These are phyloP conservation scores for Episyrphus balteatus DNA, from an alignment of 1,140 invertebrate genomes.

Conservation along the genomic window DNA sequence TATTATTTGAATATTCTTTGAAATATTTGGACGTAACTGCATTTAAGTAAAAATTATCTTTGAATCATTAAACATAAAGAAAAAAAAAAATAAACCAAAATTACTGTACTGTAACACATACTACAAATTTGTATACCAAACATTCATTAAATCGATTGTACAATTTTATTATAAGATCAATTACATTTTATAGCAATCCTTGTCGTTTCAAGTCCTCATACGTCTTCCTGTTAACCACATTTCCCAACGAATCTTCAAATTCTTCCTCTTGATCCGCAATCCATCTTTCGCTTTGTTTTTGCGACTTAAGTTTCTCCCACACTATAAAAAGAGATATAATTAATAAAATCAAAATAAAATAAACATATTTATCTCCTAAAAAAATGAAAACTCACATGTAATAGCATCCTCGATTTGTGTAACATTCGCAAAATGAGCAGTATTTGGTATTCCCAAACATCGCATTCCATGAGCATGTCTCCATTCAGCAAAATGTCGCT, in stretches of 20 bases:
- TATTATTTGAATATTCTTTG: too few species aligned
- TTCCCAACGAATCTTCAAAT: slow-evolving; percentile 96
- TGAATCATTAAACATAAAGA: too few species aligned
- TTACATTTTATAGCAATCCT: slow-evolving; percentile 65
- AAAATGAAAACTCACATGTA: slow-evolving; percentile 55
- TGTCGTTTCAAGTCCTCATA: slow-evolving; percentile 98
- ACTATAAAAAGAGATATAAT: slow-evolving; percentile 45
- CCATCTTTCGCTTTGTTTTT: slow-evolving; percentile 93
- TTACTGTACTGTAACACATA: too few species aligned
- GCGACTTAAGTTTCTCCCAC: slow-evolving; percentile 93
- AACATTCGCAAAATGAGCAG: slow-evolving; percentile 99
- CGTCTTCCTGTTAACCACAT: slow-evolving; percentile 97
- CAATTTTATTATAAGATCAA: too few species aligned
- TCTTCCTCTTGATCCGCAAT: slow-evolving; percentile 96
- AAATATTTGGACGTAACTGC: too few species aligned
- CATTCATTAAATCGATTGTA: too few species aligned
- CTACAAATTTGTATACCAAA: too few species aligned
- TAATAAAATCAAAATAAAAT: not conserved
- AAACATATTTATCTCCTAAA: slow-evolving; percentile 3
- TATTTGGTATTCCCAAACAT: slow-evolving; percentile 97
- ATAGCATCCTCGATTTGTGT: slow-evolving; percentile 98
- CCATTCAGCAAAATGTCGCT: slow-evolving; percentile 99
- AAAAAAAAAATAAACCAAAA: too few species aligned
- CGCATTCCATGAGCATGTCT: slow-evolving; percentile 98
- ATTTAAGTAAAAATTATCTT: too few species aligned